Evolutionary conservation across 2,797 vertebrate species (phyloP).

Genomic region (Ceyx erithaca): DNA sequence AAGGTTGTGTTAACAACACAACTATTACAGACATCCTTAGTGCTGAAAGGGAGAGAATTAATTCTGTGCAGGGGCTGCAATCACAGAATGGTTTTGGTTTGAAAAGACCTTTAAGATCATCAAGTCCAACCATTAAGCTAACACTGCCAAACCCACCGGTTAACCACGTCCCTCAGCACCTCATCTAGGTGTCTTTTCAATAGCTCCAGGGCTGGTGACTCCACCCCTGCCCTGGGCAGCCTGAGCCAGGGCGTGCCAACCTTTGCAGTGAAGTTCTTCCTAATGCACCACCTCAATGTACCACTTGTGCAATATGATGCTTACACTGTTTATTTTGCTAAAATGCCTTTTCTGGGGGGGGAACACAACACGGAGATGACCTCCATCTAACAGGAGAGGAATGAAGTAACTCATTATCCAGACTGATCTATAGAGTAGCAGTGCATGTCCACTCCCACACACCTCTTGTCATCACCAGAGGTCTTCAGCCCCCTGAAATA

Average conservation of each 20-base stretch:
- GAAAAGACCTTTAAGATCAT: too few relatives aligned
- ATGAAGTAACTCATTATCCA: neutral
- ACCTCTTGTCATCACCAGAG: conserved; percentile 51
- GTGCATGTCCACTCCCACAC: neutral
- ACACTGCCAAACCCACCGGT: too few relatives aligned
- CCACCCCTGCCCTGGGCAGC: too few relatives aligned
- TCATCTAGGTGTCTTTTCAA: too few relatives aligned
- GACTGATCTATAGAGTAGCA: neutral
- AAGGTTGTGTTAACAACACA: neutral
- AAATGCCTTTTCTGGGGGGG: neutral
- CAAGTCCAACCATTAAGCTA: too few relatives aligned
- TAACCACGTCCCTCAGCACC: too few relatives aligned
- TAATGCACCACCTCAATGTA: neutral
- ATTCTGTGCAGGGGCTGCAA: neutral
- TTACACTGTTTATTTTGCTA: neutral
- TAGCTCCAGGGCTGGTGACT: too few relatives aligned
- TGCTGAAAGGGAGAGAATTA: neutral
- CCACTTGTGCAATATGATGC: neutral
- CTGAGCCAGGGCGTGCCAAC: too few relatives aligned
- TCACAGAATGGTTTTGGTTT: too few relatives aligned
- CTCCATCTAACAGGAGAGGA: neutral
- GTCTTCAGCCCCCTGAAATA: conserved; percentile 60
- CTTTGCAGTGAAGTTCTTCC: too few relatives aligned
- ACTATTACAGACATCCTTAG: neutral
- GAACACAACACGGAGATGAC: neutral